Conservation (phyloP, 1,140 invertebrate genomes). For the Stegodyphus dumicola region DNA sequence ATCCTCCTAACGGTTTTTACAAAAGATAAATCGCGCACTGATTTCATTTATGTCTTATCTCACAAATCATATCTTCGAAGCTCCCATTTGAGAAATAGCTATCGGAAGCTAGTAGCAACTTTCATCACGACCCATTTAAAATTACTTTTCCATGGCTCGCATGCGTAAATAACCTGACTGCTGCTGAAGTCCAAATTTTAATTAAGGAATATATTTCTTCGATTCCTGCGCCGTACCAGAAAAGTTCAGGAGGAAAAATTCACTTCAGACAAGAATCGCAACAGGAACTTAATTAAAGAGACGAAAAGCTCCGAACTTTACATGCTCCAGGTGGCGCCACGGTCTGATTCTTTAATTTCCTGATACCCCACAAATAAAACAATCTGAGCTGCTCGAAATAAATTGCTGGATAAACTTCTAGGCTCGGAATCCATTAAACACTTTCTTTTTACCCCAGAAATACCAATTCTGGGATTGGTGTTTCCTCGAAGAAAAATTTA, state of each 20-base stretch:
- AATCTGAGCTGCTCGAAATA: constrained; percentile 21
- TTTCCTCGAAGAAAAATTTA: too few relatives aligned
- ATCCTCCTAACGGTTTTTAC: too few relatives aligned
- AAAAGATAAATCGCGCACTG: too few relatives aligned
- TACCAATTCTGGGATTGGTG: too few relatives aligned
- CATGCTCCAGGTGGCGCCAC: constrained; percentile 12
- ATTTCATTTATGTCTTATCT: too few relatives aligned
- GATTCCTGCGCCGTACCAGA: background rate
- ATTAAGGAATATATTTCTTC: constrained; percentile 34
- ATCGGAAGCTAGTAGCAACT: too few relatives aligned
- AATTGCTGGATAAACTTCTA: constrained; percentile 34
- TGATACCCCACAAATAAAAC: constrained; percentile 32
- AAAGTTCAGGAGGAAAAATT: constrained; percentile 9
- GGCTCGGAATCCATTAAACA: constrained; percentile 7
- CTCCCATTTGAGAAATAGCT: too few relatives aligned
- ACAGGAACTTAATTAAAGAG: constrained; percentile 39
- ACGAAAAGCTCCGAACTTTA: background rate
- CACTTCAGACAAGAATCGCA: constrained; percentile 17
- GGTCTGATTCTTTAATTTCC: constrained; percentile 35
- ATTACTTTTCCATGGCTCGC: too few relatives aligned
- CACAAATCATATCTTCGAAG: too few relatives aligned
- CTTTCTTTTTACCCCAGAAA: background rate
- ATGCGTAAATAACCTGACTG: background rate
- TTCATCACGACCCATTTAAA: too few relatives aligned
- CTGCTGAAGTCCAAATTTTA: constrained; percentile 16